Conservation (phyloP, 2,888 invertebrate species). For the Iphiclides podalirius region DNA sequence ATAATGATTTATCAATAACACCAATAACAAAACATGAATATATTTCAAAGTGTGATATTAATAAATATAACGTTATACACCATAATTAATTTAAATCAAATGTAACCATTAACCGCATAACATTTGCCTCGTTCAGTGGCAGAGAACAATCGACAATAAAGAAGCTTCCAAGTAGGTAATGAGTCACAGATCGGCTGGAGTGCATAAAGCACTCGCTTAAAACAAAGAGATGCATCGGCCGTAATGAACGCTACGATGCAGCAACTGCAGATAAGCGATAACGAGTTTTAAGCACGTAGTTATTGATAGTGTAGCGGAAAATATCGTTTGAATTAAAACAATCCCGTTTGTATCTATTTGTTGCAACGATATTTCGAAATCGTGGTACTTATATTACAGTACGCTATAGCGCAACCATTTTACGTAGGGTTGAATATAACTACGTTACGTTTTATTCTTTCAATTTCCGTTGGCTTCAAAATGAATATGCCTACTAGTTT, state of each 20-base stretch:
- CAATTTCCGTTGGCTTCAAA: too few species aligned
- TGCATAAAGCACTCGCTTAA: slow-evolving; percentile 15
- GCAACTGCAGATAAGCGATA: slow-evolving; percentile 10
- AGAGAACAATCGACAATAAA: background rate
- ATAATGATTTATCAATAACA: too few species aligned
- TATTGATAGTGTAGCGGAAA: background rate
- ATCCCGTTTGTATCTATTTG: background rate
- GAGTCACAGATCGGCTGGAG: slow-evolving; percentile 21
- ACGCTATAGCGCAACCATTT: background rate
- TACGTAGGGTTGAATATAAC: too few species aligned
- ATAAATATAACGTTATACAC: too few species aligned
- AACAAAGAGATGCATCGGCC: slow-evolving; percentile 22
- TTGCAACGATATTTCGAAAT: background rate
- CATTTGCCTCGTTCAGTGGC: background rate
- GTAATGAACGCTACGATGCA: slow-evolving; percentile 35
- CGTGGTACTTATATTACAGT: background rate
- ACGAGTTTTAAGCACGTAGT: background rate
- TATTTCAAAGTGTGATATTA: too few species aligned
- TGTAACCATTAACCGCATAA: background rate
- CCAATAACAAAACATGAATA: too few species aligned
- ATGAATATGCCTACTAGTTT: too few species aligned
- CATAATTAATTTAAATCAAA: too few species aligned
- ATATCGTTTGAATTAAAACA: background rate
- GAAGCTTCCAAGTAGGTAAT: slow-evolving; percentile 7
- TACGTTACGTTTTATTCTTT: too few species aligned